These are phyloP conservation scores for Brenthis ino DNA, from an alignment of 2,888 invertebrate genomes.

Conservation along the genomic window DNA sequence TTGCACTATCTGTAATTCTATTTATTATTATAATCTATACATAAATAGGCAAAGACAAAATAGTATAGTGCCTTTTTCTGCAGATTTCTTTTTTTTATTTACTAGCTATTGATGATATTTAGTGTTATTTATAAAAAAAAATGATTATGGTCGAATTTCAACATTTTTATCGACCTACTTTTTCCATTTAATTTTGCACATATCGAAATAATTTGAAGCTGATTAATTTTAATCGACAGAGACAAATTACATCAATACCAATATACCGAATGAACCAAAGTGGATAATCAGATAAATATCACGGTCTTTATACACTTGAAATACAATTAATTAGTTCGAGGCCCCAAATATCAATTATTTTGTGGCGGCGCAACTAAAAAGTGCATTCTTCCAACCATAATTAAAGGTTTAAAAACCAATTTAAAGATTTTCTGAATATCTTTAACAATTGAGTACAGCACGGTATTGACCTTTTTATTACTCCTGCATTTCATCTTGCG, in stretches of 20 bases:
- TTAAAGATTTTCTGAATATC: slow-evolving; percentile 3
- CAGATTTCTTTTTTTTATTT: too few relatives aligned
- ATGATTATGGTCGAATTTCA: too few relatives aligned
- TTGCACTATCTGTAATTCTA: too few relatives aligned
- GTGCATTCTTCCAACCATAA: slow-evolving; percentile 5
- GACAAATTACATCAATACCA: neutral
- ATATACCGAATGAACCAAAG: slow-evolving; percentile 4
- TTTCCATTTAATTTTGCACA: neutral
- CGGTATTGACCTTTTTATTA: neutral
- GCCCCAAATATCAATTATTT: slow-evolving; percentile 9
- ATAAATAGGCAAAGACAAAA: too few relatives aligned
- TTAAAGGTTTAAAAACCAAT: slow-evolving; percentile 6
- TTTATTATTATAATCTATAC: too few relatives aligned
- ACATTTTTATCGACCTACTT: too few relatives aligned
- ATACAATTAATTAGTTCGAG: slow-evolving; percentile 37
- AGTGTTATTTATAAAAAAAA: too few relatives aligned
- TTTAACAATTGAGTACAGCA: neutral
- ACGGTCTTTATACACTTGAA: slow-evolving; percentile 21
- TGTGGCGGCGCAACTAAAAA: slow-evolving; percentile 10
- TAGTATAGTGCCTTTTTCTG: too few relatives aligned
- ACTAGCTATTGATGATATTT: too few relatives aligned
- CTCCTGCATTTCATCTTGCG: too few relatives aligned
- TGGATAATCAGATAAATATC: too few relatives aligned
- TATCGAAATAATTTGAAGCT: slow-evolving; percentile 2
- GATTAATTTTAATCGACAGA: neutral